Evolutionary conservation across 2,797 vertebrate genomes (phyloP).

Genomic region (Vipera ursinii): DNA sequence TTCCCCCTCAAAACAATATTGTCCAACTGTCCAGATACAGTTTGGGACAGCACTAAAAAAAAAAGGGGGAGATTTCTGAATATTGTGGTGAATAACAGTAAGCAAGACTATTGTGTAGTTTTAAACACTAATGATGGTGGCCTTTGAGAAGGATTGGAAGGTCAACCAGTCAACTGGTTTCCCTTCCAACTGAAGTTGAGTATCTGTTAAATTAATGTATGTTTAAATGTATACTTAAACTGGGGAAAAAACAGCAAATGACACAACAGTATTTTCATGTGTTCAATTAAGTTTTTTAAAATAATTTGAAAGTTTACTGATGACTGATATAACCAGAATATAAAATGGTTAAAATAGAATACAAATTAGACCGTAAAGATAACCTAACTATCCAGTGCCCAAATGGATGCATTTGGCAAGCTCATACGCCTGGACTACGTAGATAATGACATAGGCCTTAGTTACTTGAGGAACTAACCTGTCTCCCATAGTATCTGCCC

Average conservation of each 20-base stretch:
- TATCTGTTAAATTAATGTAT: background rate
- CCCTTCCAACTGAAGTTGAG: background rate
- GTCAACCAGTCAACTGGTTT: background rate
- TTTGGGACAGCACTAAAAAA: background rate
- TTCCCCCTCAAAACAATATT: background rate
- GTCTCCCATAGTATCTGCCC: background rate
- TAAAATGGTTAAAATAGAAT: background rate
- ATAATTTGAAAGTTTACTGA: background rate
- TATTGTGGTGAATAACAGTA: background rate
- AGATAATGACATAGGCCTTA: background rate
- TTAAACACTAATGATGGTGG: background rate
- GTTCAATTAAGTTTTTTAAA: background rate
- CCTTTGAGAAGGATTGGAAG: background rate
- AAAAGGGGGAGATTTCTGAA: background rate
- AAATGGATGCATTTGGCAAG: background rate
- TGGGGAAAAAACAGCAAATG: background rate
- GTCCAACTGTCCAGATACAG: background rate
- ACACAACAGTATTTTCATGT: background rate
- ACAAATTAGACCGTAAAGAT: background rate
- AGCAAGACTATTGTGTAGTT: background rate
- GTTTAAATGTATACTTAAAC: background rate
- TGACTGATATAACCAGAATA: background rate
- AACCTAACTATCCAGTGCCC: background rate
- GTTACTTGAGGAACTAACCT: background rate
- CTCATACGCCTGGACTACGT: background rate